Evolutionary conservation across 2,797 vertebrate species (phyloP).

Genomic region (Gymnoscopelus braueri): DNA sequence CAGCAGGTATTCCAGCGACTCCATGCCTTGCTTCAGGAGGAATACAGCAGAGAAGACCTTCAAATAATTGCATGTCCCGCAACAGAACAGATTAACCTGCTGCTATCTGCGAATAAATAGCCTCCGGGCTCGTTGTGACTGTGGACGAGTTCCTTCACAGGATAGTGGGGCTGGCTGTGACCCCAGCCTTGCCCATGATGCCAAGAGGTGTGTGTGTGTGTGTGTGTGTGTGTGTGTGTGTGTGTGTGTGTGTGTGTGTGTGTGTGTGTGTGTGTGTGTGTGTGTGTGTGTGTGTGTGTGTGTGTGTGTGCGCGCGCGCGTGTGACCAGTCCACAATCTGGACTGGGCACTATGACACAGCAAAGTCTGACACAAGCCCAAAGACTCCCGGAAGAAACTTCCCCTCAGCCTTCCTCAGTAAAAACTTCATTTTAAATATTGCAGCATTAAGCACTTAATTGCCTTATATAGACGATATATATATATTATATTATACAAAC

Average conservation of each 20-base stretch:
- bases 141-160: constrained; percentile 26
- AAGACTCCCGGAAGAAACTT: too few relatives aligned
- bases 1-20: constrained; percentile 96
- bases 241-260: neutral
- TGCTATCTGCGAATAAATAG: constrained; percentile 92
- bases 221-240: constrained; percentile 1
- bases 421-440: too few relatives aligned
- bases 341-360: constrained; percentile 7
- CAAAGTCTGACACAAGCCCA: constrained; percentile 30
- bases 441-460: too few relatives aligned
- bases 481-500: too few relatives aligned
- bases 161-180: constrained; percentile 27
- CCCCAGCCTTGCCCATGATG: constrained; percentile 44
- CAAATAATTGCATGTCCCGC: constrained; percentile 96
- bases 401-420: too few relatives aligned
- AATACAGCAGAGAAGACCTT: constrained; percentile 93
- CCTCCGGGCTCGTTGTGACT: constrained; percentile 28
- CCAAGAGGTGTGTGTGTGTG: constrained; percentile 28
- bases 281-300: too few relatives aligned
- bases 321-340: constrained; percentile 32
- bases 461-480: too few relatives aligned
- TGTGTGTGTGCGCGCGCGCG: too few relatives aligned
- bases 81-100: constrained; percentile 91
- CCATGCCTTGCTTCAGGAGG: constrained; percentile 91
- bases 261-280: too few relatives aligned